Percentiles rank a stretch among this genome's conserved stretches.
Evolutionary conservation across 2,797 vertebrate species (phyloP).

Genomic region (Geotrypetes seraphini): DNA sequence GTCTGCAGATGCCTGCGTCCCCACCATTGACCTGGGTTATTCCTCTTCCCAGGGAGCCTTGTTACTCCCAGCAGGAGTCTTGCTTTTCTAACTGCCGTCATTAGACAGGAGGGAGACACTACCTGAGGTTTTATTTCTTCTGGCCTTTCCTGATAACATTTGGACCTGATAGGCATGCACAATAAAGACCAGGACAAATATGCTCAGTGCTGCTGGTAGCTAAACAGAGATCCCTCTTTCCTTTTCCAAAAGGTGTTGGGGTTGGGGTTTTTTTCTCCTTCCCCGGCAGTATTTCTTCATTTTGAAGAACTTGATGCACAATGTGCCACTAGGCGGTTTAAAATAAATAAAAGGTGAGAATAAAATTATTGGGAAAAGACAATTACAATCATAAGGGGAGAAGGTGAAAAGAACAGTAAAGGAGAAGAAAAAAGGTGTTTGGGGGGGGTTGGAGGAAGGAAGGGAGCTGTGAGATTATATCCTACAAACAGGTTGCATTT

Average conservation of each 20-base stretch:
- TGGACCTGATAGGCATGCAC: conserved; percentile 29
- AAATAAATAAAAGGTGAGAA: too few relatives aligned
- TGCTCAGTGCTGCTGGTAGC: conserved; percentile 24
- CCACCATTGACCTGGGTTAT: conserved; percentile 48
- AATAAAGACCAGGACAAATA: conserved; percentile 21
- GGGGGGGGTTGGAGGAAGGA: too few relatives aligned
- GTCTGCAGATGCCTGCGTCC: conserved; percentile 33
- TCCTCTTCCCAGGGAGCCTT: conserved; percentile 33
- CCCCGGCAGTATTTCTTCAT: neutral
- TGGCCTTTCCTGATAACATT: conserved; percentile 17
- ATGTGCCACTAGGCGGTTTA: too few relatives aligned
- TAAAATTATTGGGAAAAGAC: too few relatives aligned
- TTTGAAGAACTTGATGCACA: too few relatives aligned
- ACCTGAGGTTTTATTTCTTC: conserved; percentile 27
- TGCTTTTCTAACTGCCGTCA: conserved; percentile 3
- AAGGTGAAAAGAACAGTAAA: too few relatives aligned
- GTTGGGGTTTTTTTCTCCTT: too few relatives aligned
- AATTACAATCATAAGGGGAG: too few relatives aligned
- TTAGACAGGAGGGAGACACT: conserved; percentile 9
- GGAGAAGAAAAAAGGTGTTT: too few relatives aligned
- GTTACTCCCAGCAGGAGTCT: conserved; percentile 41
- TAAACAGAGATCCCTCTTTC: conserved; percentile 2
- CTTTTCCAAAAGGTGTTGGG: neutral
- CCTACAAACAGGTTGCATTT: neutral
- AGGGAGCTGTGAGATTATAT: too few relatives aligned